phyloP scores from a whole-genome alignment of 2,888 invertebrate species.

The Phyllotreta cruciferae region DNA sequence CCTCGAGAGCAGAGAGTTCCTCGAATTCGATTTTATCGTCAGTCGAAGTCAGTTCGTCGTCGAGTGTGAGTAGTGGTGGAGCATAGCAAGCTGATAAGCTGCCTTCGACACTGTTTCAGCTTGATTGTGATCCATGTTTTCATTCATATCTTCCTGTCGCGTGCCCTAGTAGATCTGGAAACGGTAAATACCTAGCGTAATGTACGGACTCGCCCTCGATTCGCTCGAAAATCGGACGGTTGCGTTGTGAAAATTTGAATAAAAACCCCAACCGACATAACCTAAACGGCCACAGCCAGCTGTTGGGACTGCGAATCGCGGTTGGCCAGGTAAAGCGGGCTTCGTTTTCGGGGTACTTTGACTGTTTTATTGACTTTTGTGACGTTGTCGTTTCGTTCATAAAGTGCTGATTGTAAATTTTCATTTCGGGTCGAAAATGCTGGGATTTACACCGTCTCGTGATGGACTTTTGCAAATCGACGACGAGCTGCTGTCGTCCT shows the following conservation, averaged over 20 bases:
- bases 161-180: constrained; percentile 37
- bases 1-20: constrained; percentile 16
- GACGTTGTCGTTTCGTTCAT: constrained; percentile 25
- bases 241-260: constrained; percentile 39
- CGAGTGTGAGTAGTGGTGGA: constrained; percentile 47
- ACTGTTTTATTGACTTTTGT: constrained; percentile 36
- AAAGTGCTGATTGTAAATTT: constrained; percentile 17
- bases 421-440: constrained; percentile 56
- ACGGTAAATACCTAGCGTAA: constrained; percentile 41
- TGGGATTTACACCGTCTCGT: constrained; percentile 67
- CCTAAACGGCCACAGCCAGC: constrained; percentile 42
- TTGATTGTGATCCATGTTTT: constrained; percentile 56
- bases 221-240: constrained; percentile 25
- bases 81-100: constrained; percentile 53
- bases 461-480: constrained; percentile 78
- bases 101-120: constrained; percentile 48
- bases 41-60: constrained; percentile 46
- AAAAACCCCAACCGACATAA: constrained; percentile 38
- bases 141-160: constrained; percentile 40
- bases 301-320: constrained; percentile 38
- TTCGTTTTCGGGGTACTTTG: constrained; percentile 32
- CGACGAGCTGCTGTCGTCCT: constrained; percentile 70
- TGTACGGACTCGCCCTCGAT: constrained; percentile 33
- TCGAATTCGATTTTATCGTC: constrained; percentile 24
- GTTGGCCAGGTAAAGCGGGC: constrained; percentile 41